A percentile compares a stretch with the other conserved stretches of the same genome.
These are phyloP conservation scores for Tenthredo distinguenda DNA, from an alignment of 2,888 invertebrate species.

Conservation along the genomic window DNA sequence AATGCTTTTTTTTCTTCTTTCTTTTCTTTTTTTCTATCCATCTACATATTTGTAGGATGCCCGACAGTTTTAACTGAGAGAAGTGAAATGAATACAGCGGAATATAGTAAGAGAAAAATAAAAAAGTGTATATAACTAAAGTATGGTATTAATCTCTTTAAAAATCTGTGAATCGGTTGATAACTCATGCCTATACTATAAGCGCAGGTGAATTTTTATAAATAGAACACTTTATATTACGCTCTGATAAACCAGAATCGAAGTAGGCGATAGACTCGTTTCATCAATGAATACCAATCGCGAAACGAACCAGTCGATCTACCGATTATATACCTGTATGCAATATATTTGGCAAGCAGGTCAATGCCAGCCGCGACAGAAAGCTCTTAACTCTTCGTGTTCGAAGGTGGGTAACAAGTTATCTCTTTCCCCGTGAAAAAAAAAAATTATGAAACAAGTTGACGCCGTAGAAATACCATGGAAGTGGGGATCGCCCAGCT, in stretches of 20 bases:
- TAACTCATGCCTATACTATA: background rate
- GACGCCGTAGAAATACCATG: background rate
- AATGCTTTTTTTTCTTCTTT: background rate
- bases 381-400: background rate
- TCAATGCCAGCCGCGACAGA: conserved; percentile 31
- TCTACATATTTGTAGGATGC: background rate
- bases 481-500: background rate
- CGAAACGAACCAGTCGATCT: background rate
- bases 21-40: background rate
- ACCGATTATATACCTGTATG: background rate
- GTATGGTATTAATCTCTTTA: background rate
- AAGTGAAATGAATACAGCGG: background rate
- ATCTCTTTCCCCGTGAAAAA: conserved; percentile 8
- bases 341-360: conserved; percentile 35
- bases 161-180: background rate
- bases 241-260: background rate
- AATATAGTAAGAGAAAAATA: background rate
- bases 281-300: conserved; percentile 16
- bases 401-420: conserved; percentile 40
- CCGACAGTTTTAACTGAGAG: background rate
- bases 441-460: background rate
- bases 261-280: background rate
- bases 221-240: background rate
- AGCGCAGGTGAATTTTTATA: background rate
- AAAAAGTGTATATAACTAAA: background rate